Conservation (phyloP, 2,113 vertebrate genomes). For the Bubalus kerabau region DNA sequence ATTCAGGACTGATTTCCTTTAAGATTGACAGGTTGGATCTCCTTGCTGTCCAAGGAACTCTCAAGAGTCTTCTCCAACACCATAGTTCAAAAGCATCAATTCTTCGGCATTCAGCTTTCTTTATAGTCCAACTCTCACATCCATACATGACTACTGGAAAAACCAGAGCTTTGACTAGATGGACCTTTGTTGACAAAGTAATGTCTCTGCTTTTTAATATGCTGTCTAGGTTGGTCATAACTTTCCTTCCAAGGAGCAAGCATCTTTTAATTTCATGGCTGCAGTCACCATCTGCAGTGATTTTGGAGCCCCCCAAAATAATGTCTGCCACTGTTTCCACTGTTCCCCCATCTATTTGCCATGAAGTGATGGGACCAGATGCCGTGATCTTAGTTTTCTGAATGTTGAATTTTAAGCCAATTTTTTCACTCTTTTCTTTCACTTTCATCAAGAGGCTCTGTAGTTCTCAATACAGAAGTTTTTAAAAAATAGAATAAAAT, state of each 20-base stretch:
- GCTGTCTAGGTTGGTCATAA: not conserved
- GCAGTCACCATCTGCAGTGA: not conserved
- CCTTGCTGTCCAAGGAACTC: not conserved
- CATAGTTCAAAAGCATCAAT: not conserved
- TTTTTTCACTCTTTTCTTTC: not conserved
- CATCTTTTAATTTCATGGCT: not conserved
- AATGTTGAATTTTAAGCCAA: not conserved
- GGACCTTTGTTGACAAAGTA: not conserved
- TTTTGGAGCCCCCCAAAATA: not conserved
- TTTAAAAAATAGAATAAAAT: not conserved
- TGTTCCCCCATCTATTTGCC: not conserved
- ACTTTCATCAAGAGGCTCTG: not conserved
- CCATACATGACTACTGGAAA: not conserved
- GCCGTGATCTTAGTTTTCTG: not conserved
- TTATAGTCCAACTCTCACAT: not conserved
- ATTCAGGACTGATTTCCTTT: not conserved
- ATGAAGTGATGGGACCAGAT: not conserved
- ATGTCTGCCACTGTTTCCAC: not conserved
- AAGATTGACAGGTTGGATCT: not conserved
- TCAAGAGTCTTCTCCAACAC: not conserved
- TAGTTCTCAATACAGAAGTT: not conserved
- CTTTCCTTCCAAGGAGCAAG: not conserved
- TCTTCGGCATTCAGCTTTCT: not conserved
- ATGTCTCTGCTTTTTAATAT: not conserved
- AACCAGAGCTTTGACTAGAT: not conserved